These are phyloP conservation scores for Sepioteuthis lessoniana DNA, from an alignment of 2,888 invertebrate species.

Conservation along the genomic window DNA sequence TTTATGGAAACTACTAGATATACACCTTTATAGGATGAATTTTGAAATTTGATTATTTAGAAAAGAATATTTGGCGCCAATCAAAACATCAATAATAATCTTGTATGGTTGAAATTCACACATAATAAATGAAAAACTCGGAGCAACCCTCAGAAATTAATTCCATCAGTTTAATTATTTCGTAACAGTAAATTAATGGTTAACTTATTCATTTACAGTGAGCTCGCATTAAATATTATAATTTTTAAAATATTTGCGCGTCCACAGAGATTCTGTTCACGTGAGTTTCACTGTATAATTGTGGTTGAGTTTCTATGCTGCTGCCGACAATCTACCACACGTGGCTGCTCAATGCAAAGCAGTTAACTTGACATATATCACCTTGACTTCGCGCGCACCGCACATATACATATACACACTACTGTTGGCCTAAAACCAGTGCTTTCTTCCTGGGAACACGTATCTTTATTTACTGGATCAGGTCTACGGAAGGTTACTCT, in stretches of 20 bases:
- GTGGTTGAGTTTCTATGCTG: background rate
- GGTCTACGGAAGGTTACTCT: background rate
- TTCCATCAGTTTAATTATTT: no score
- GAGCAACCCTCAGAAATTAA: no score
- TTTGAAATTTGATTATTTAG: no score
- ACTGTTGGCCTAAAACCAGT: background rate
- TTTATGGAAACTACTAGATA: no score
- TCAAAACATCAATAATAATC: no score
- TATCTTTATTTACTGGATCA: slow-evolving; percentile 33
- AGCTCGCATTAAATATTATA: no score
- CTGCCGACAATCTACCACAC: background rate
- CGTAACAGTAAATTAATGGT: no score
- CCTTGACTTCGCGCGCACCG: background rate
- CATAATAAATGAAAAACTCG: no score
- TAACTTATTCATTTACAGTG: no score
- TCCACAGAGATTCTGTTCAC: background rate
- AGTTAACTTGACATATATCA: slow-evolving; percentile 23
- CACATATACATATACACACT: background rate
- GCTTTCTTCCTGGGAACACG: background rate
- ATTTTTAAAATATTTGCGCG: background rate
- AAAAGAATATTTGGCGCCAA: no score
- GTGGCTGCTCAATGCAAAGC: background rate
- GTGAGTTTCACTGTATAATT: background rate
- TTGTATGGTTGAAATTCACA: no score
- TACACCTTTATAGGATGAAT: no score